Evolutionary conservation across 1,140 invertebrate genomes (phyloP), one percentile per base, ranked within the genome.

Genomic region (Brachionus rubens): DNA sequence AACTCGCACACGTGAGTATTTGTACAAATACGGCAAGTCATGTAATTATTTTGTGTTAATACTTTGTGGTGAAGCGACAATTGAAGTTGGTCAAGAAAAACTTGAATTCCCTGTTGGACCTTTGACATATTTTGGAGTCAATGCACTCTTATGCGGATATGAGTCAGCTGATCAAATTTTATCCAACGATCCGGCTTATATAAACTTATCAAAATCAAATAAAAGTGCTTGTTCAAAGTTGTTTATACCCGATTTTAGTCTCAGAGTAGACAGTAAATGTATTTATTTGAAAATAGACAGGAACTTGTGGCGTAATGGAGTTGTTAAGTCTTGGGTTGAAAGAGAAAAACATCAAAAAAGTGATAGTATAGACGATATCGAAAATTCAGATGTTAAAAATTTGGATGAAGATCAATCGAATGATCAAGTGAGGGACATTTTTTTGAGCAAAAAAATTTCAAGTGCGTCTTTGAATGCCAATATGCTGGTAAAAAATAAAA

Each of bases 101-200:
- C 9, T 67, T 12, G 30, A 14, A 16, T 33, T 12, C 14, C 6
- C 12, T 24, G 62, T 26, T 46, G 62, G 62, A 24, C 10, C 41
- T 9, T 72, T 72, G 28, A 5, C 68, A n/a, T 72, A 50, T 47
- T 72, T 72, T 52, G 68, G 68, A 40, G 28, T 72, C 14, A n/a
- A n/a, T 19, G 41, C 68, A 9, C 24, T 72, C 3, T 3, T 59
- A 1, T 26, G 24, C 7, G 21, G 16, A 14, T 16, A 59, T 33
- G 19, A 59, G 7, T 9, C n/a, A n/a, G 1, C 16, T 16, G 16
- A 59, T 1, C 1, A 59, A 16, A 6, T 21, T 3, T n/a, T 59
- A 40, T 16, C 12, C 0, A 40, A 59, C 4, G 16, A 47, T 3
- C 10, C n/a, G n/a, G 1, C 10, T 3, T 43, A 3, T 43, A 2